Evolutionary conservation across 2,797 vertebrate genomes (phyloP), one percentile per base, ranked within the genome.

Genomic region (Ctenopoma kingsleyae): DNA sequence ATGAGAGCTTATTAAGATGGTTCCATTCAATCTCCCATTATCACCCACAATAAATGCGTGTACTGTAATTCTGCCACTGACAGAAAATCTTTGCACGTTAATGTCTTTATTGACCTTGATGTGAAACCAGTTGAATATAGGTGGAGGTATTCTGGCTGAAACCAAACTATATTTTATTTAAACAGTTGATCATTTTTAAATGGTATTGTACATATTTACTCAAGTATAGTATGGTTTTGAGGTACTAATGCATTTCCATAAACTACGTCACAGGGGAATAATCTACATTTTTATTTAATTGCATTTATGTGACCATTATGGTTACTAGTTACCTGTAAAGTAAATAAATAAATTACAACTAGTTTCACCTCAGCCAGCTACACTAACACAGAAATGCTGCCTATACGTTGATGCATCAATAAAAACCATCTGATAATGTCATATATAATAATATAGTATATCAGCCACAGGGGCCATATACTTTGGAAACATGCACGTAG

Each of bases 1-100:
- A 91, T 90, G 89, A 94, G 92, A 90, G 88, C 91, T 91, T 92
- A 93, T 95, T 94, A 93, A 91, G 85, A 91, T 90, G 87, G 85
- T 89, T 91, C 80, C 82, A 90, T 92, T 92, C 88, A 90, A 80
- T 65, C 78, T 81, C 90, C 88, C 89, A 90, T 94, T 92, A 92
- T 89, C 82, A 82, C 88, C 86, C 71, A 84, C 86, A 85, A 81
- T 83, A 89, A 86, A 85, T 71, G 71, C 82, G 80, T 79, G 79
- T 84, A 76, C 81, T 80, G 75, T 89, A 85, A 90, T 87, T 85
- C 75, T 87, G 74, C 80, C 78, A 81, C 71, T 78, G 78, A 85
- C 83, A 74, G 79, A 85, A 89, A 88, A 84, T 74, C 64, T 75
- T 81, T 81, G 55, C 60, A 27, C 74, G 79, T 57, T 76, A 80